Evolutionary conservation across 2,113 vertebrate genomes (phyloP).

Genomic region (Himantopus leucocephalus): DNA sequence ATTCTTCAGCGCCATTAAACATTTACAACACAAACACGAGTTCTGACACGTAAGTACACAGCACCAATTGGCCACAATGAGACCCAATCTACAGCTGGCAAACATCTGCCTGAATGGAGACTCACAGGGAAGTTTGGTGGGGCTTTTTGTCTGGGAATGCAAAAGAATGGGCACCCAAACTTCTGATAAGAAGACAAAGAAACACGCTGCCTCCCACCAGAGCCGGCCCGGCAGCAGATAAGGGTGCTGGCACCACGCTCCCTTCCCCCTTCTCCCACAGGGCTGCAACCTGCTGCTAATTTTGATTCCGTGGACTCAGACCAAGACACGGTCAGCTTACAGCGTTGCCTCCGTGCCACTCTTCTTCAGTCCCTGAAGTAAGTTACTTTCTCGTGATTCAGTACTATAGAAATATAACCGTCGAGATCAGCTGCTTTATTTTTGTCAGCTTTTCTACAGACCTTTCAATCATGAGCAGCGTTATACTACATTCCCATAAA

Average conservation of each 20-base stretch:
- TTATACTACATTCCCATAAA: conserved; percentile 20
- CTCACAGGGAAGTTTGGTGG: background rate
- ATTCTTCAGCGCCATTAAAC: background rate
- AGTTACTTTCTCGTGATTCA: conserved; percentile 59
- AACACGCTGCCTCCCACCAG: background rate
- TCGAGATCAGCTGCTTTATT: conserved; percentile 66
- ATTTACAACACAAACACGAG: background rate
- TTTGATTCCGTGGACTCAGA: conserved; percentile 24
- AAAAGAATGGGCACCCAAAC: background rate
- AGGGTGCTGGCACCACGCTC: accelerated
- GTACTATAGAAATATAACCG: conserved; percentile 51
- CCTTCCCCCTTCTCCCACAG: background rate
- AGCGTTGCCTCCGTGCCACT: background rate
- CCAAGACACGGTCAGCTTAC: conserved; percentile 57
- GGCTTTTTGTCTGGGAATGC: background rate
- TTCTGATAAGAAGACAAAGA: background rate
- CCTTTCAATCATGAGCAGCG: conserved; percentile 41
- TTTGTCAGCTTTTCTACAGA: conserved; percentile 49
- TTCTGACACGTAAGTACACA: background rate
- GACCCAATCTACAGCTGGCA: background rate
- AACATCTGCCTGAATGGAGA: background rate
- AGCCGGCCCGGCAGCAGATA: background rate
- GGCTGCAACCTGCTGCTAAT: conserved; percentile 33
- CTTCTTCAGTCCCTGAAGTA: conserved; percentile 14
- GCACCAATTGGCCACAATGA: background rate